Conservation (phyloP, 1,140 invertebrate species). For the Pantala flavescens region DNA sequence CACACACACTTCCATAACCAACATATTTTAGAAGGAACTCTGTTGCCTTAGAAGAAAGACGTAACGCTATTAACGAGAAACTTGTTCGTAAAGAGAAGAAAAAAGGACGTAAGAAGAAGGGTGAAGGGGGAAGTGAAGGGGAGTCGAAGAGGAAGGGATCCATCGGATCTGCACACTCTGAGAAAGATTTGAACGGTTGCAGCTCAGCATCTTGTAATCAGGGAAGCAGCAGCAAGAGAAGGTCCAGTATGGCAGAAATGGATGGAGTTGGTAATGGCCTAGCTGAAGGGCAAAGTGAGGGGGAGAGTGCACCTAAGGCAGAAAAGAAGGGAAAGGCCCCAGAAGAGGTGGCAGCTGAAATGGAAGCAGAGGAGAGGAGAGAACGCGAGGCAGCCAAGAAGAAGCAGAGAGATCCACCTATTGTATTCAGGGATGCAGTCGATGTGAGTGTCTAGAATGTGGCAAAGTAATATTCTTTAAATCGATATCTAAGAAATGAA, state of each 20-base stretch:
- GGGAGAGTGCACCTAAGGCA: conserved; percentile 15
- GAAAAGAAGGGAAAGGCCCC: conserved; percentile 13
- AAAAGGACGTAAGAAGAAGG: conserved; percentile 58
- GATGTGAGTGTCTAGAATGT: conserved; percentile 55
- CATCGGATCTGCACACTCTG: conserved; percentile 27
- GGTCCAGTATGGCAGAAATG: conserved; percentile 20
- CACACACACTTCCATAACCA: background rate
- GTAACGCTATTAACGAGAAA: conserved; percentile 60
- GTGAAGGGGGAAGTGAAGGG: conserved; percentile 20
- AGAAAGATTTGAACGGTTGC: conserved; percentile 2
- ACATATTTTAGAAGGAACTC: conserved; percentile 42
- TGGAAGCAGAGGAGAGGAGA: conserved; percentile 39
- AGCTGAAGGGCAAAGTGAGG: conserved; percentile 20
- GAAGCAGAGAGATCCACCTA: conserved; percentile 66
- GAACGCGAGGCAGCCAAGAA: conserved; percentile 55
- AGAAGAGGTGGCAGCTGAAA: conserved; percentile 34
- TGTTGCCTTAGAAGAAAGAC: conserved; percentile 52
- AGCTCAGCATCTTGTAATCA: background rate
- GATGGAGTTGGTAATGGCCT: background rate
- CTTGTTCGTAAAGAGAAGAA: conserved; percentile 57
- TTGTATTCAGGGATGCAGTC: conserved; percentile 63
- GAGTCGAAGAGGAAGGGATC: conserved; percentile 32
- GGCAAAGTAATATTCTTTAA: too few relatives aligned
- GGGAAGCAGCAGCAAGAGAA: conserved; percentile 28
- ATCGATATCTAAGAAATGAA: too few relatives aligned